These are phyloP conservation scores for Dasysyrphus tricinctus DNA, from an alignment of 2,888 invertebrate species.

Conservation along the genomic window DNA sequence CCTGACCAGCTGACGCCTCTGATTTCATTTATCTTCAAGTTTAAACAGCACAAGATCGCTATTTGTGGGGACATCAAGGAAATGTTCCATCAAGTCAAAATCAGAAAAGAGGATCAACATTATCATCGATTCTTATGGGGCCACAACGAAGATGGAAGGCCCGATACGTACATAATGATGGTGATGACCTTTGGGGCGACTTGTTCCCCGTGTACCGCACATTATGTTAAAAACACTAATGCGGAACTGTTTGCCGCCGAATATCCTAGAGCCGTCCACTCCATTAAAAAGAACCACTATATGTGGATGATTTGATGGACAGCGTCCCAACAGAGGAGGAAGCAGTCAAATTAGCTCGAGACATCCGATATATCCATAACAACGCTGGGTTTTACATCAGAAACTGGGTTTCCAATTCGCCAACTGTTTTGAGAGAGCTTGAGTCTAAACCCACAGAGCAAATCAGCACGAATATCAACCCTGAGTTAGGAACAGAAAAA, in stretches of 20 bases:
- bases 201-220: too few relatives aligned
- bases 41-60: conserved; percentile 78
- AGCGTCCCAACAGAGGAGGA: conserved; percentile 75
- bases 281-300: conserved; percentile 68
- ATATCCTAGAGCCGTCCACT: conserved; percentile 25
- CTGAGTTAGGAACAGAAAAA: neutral
- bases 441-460: too few relatives aligned
- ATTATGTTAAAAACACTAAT: conserved; percentile 41
- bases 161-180: too few relatives aligned
- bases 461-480: neutral
- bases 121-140: conserved; percentile 79
- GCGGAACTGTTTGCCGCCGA: conserved; percentile 36
- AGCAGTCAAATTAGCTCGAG: conserved; percentile 63
- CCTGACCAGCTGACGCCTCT: conserved; percentile 79
- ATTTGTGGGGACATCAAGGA: conserved; percentile 77
- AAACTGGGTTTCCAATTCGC: too few relatives aligned
- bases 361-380: conserved; percentile 59
- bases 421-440: too few relatives aligned
- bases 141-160: neutral
- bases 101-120: conserved; percentile 73
- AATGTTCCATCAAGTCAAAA: conserved; percentile 78
- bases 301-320: conserved; percentile 78
- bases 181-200: too few relatives aligned
- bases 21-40: conserved; percentile 76
- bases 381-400: conserved; percentile 67